Conservation (phyloP, 2,113 vertebrate species). For the Etheostoma cragini region DNA sequence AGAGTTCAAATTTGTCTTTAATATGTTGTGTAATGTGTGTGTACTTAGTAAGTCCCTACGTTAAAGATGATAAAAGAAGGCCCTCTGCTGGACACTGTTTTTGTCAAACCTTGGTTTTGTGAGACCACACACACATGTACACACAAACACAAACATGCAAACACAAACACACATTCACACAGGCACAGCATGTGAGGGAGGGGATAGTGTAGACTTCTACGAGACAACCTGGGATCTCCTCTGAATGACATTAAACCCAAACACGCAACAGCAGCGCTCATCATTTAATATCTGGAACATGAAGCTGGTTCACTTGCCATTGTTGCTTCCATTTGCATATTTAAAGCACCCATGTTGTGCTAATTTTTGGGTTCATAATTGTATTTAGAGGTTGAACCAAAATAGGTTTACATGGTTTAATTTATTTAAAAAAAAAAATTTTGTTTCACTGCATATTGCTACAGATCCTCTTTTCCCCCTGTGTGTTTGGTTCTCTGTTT, state of each 20-base stretch:
- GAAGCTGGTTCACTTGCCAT: background rate
- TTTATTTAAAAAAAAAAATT: too few relatives aligned
- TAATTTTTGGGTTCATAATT: too few relatives aligned
- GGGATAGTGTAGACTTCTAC: conserved; percentile 3
- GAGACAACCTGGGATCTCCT: background rate
- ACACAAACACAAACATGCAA: background rate
- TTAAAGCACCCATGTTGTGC: too few relatives aligned
- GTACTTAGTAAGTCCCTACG: conserved; percentile 18
- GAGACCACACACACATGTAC: background rate
- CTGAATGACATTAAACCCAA: background rate
- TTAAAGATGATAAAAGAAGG: conserved; percentile 70
- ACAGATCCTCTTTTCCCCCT: too few relatives aligned
- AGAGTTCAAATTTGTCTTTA: background rate
- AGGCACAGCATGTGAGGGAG: background rate
- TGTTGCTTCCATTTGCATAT: background rate
- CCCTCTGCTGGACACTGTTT: conserved; percentile 72
- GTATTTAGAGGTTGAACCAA: too few relatives aligned
- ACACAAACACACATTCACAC: background rate
- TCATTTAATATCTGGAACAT: background rate
- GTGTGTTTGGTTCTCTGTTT: too few relatives aligned
- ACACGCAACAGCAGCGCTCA: background rate
- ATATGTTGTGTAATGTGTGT: too few relatives aligned
- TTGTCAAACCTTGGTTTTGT: conserved; percentile 11
- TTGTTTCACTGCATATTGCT: too few relatives aligned
- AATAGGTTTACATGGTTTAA: too few relatives aligned